A percentile compares a stretch with the other conserved stretches of the same genome.
These are phyloP conservation scores for Apotomis turbidana DNA, from an alignment of 2,888 invertebrate genomes.

Conservation along the genomic window DNA sequence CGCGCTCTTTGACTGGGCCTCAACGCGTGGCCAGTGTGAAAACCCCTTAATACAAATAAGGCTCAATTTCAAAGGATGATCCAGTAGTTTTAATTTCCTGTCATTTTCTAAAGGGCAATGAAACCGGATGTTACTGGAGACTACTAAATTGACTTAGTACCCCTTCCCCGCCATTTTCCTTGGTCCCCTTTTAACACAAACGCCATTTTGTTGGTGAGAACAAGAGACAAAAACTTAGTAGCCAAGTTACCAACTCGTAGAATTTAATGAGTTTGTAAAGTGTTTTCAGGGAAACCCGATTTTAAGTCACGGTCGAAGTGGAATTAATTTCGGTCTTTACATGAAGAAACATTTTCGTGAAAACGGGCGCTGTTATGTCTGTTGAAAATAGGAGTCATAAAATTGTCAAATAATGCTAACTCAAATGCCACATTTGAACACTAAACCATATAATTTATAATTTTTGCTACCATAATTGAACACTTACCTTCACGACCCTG, in stretches of 20 bases:
- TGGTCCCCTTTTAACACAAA: slow-evolving; percentile 4
- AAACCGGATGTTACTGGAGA: neutral
- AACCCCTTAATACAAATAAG: too few species aligned
- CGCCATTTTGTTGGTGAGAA: slow-evolving; percentile 6
- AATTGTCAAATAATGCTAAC: too few species aligned
- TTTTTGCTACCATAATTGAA: too few species aligned
- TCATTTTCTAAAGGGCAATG: neutral
- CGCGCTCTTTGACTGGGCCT: too few species aligned
- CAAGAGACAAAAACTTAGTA: slow-evolving; percentile 15
- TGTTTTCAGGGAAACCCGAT: slow-evolving; percentile 17
- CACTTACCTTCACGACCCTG: too few species aligned
- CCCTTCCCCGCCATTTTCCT: neutral
- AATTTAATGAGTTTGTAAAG: slow-evolving; percentile 24
- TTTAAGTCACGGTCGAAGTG: slow-evolving; percentile 26
- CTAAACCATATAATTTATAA: too few species aligned
- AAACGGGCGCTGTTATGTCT: too few species aligned
- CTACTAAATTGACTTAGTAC: neutral
- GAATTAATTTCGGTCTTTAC: neutral
- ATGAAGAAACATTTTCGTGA: neutral
- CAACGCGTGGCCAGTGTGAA: too few species aligned
- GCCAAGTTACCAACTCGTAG: slow-evolving; percentile 19
- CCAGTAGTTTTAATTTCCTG: neutral
- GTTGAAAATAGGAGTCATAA: too few species aligned
- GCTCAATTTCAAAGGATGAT: neutral
- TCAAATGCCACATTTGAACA: too few species aligned